Conservation (phyloP, 2,797 vertebrate genomes). For the Myripristis murdjan region DNA sequence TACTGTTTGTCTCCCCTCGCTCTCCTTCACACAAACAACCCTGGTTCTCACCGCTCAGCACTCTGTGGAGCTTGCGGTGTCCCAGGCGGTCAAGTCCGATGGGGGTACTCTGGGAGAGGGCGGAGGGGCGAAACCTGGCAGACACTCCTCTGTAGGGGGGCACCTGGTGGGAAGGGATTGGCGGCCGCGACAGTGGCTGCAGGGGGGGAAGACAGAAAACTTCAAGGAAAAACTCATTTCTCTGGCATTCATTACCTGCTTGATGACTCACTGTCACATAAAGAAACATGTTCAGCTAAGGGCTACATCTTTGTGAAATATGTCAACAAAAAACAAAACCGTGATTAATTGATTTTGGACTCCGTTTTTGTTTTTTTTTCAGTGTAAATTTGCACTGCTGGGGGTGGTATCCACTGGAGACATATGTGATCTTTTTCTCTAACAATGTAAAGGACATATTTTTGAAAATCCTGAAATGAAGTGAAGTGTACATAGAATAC, state of each 20-base stretch:
- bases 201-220: slow-evolving; percentile 30
- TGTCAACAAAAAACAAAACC: background rate
- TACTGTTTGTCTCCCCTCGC: background rate
- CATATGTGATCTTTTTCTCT: too few relatives aligned
- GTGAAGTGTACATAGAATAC: too few relatives aligned
- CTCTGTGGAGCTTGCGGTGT: slow-evolving; percentile 83
- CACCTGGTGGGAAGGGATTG: slow-evolving; percentile 93
- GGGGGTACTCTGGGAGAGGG: slow-evolving; percentile 96
- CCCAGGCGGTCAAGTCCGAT: slow-evolving; percentile 95
- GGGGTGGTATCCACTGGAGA: background rate
- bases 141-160: slow-evolving; percentile 95
- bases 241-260: background rate
- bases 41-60: slow-evolving; percentile 84
- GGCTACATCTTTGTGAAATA: background rate
- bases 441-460: background rate
- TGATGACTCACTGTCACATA: slow-evolving; percentile 9
- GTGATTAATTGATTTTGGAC: too few relatives aligned
- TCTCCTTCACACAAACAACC: slow-evolving; percentile 17
- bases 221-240: slow-evolving; percentile 27
- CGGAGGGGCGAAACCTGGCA: slow-evolving; percentile 91
- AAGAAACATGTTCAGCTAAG: slow-evolving; percentile 6
- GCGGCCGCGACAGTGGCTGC: slow-evolving; percentile 90
- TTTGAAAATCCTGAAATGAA: background rate
- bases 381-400: background rate
- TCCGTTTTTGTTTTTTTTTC: background rate